Evolutionary conservation across 1,140 invertebrate genomes (phyloP).

Genomic region (Panonychus citri): DNA sequence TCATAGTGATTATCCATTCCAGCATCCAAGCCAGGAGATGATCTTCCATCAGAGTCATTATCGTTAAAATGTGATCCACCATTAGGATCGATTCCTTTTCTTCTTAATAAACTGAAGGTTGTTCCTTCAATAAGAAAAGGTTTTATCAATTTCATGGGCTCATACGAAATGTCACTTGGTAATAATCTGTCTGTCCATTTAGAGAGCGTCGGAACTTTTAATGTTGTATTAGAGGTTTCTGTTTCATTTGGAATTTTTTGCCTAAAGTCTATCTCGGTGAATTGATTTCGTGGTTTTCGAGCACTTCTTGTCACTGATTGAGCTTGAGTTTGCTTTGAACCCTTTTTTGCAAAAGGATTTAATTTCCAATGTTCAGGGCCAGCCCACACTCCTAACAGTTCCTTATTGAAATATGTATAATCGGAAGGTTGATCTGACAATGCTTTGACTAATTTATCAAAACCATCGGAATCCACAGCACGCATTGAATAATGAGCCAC

Average conservation of each 20-base stretch:
- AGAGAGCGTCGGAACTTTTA: not conserved
- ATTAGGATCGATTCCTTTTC: not conserved
- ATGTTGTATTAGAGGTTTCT: slow-evolving; percentile 11
- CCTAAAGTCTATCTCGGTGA: slow-evolving; percentile 22
- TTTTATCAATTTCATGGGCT: not conserved
- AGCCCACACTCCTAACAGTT: slow-evolving; percentile 39
- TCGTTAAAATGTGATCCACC: slow-evolving; percentile 21
- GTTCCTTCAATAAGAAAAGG: not conserved
- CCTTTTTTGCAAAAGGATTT: slow-evolving; percentile 2
- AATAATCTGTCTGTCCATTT: not conserved
- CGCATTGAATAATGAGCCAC: not conserved
- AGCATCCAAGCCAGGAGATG: slow-evolving; percentile 8
- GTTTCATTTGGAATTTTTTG: not conserved
- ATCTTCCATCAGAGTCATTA: slow-evolving; percentile 11
- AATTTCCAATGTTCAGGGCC: slow-evolving; percentile 42
- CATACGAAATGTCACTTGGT: not conserved
- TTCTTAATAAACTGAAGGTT: not conserved
- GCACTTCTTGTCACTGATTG: not conserved
- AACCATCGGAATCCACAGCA: not conserved
- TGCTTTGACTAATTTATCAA: not conserved
- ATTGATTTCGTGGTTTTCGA: not conserved
- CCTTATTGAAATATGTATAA: slow-evolving; percentile 38
- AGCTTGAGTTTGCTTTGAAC: not conserved
- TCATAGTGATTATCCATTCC: slow-evolving; percentile 1
- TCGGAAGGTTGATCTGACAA: slow-evolving; percentile 25